phyloP scores from a whole-genome alignment of 2,113 vertebrate species.

The Pollachius pollachius region DNA sequence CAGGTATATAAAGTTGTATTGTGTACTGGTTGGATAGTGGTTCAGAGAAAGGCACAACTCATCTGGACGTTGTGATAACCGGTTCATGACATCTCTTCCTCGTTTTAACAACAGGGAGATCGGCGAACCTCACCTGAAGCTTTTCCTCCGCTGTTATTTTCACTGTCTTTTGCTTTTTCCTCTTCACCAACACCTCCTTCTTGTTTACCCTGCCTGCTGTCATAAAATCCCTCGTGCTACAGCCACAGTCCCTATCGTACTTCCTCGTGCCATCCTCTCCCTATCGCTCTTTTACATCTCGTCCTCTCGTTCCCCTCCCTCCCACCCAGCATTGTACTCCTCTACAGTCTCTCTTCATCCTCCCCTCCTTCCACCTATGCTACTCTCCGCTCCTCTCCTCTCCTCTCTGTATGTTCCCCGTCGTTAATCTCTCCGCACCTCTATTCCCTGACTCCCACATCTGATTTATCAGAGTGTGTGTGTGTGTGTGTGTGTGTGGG shows the following conservation, averaged over 20 bases:
- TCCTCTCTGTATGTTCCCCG: conserved; percentile 18
- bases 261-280: conserved; percentile 23
- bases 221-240: no score
- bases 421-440: neutral
- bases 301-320: conserved; percentile 22
- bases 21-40: neutral
- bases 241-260: conserved; percentile 18
- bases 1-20: neutral
- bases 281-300: conserved; percentile 21
- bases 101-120: conserved; percentile 40
- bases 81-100: conserved; percentile 42
- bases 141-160: conserved; percentile 5
- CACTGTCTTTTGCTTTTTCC: conserved; percentile 5
- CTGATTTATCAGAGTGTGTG: conserved; percentile 42
- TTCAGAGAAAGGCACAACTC: conserved; percentile 24
- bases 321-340: neutral
- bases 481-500: no score
- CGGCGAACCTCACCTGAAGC: conserved; percentile 22
- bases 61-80: conserved; percentile 48
- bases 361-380: neutral
- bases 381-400: neutral
- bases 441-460: conserved; percentile 51
- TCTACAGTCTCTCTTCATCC: neutral
- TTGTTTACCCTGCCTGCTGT: neutral
- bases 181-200: neutral